These are phyloP conservation scores for Motacilla alba DNA, from an alignment of 2,113 vertebrate species.

Conservation along the genomic window DNA sequence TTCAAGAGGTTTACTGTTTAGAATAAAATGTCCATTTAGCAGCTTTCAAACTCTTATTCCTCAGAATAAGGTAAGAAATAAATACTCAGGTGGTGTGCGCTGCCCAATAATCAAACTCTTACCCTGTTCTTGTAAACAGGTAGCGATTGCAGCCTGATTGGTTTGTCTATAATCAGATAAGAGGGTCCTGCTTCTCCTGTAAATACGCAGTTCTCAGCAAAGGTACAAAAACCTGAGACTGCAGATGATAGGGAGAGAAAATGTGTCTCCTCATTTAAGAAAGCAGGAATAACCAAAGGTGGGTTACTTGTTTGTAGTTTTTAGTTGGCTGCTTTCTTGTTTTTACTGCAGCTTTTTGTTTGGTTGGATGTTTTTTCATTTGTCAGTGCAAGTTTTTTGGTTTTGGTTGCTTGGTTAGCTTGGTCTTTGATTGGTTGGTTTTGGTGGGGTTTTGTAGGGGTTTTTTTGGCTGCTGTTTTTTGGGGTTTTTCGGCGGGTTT, in stretches of 20 bases:
- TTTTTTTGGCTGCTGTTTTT: background rate
- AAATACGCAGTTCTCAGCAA: background rate
- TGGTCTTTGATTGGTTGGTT: background rate
- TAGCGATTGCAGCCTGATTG: background rate
- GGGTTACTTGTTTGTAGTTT: accelerated
- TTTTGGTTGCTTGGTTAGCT: background rate
- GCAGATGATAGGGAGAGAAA: background rate
- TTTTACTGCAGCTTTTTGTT: background rate
- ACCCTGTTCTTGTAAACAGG: background rate
- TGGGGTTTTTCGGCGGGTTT: background rate
- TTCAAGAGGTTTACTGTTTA: background rate
- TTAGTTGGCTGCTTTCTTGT: background rate
- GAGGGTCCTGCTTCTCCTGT: background rate
- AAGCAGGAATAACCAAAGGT: background rate
- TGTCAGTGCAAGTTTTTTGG: background rate
- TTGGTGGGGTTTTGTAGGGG: background rate
- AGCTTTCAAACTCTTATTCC: background rate
- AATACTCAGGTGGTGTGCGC: background rate
- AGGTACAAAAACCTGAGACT: background rate
- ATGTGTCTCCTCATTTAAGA: background rate
- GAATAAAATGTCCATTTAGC: background rate
- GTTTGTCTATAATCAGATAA: background rate
- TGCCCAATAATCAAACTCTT: background rate
- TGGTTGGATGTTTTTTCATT: accelerated
- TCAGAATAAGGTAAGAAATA: background rate